Base-by-base conservation (phyloP, 53 echinoderm and acorn worm genomes). In the Hippasteria phrygiana region DNA sequence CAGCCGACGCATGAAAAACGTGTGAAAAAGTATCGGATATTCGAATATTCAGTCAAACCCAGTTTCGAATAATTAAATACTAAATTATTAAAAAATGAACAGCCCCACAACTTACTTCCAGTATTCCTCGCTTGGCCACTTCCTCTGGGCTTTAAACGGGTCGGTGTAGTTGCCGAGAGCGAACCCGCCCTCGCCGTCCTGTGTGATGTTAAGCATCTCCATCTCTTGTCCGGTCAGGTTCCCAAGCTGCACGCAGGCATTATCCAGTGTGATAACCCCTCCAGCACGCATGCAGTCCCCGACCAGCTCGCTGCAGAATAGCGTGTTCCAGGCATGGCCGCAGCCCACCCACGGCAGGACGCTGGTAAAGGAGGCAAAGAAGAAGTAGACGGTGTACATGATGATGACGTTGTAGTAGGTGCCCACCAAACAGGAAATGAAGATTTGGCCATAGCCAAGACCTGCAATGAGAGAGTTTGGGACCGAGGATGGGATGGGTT, bases 401-500 rank as follows among this genome's bases (percentile, higher is more conserved):
- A 96, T 96, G 83, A 96, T 94, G 1, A 92, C 92, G 43, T 92
- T 94, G 88, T 96, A 96, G 87, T 88, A 92, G 90, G 94, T 96
- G 20, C 94, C 94, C 33, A 96, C 94, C 62, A 92, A 96, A 55
- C 73, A 72, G 2, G 92, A 92, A 34, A 94, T 91, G 13, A 91
- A 36, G 77, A 96, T 83, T 94, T 94, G 94, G 20, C 96, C 96
- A 83, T 91, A 92, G 4, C 96, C 96, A 69, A 96, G 87, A 45
- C 96, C 96, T 96, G 76, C 29, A 88, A 82, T n/a, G 18, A 63
- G 24, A n/a, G 32, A 12, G 18, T 59, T 46, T 46, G 46, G 48
- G 6, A 74, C 5, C 7, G n/a, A n/a, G 26, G 5, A 11, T 11
- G 46, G 11, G 6, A 45, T 45, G 46, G 46, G 46, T 45, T 45